Evolutionary conservation across 2,888 invertebrate species (phyloP).

Genomic region (Volucella inanis): DNA sequence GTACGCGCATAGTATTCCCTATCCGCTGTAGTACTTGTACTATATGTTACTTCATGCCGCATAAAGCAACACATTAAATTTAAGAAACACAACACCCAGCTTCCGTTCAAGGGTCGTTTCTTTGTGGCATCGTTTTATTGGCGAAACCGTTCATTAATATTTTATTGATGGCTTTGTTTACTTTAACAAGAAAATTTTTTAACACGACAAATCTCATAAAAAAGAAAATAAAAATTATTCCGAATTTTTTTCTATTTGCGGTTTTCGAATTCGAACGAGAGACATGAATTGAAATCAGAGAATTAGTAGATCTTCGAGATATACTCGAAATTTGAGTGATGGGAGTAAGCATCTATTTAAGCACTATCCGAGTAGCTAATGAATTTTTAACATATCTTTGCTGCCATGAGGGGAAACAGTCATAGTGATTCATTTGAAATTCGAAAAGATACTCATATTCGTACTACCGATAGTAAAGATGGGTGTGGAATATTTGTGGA

Average conservation of each 20-base stretch:
- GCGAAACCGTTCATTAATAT: constrained; percentile 46
- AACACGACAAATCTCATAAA: constrained; percentile 12
- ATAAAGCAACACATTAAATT: constrained; percentile 35
- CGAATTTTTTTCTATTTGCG: constrained; percentile 16
- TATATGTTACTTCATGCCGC: background rate
- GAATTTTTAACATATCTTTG: constrained; percentile 20
- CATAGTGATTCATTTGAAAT: background rate
- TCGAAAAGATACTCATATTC: background rate
- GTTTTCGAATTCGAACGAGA: constrained; percentile 28
- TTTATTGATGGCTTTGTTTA: constrained; percentile 25
- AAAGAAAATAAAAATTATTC: background rate
- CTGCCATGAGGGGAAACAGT: background rate
- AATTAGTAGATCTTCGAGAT: constrained; percentile 22
- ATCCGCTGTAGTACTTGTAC: too few relatives aligned
- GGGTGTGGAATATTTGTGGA: background rate
- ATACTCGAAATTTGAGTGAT: constrained; percentile 34
- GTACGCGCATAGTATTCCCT: constrained; percentile 11
- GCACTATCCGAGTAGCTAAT: background rate
- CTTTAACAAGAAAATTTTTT: background rate
- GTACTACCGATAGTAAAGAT: background rate
- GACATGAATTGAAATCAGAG: constrained; percentile 43
- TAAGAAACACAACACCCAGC: constrained; percentile 33
- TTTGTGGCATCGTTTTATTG: constrained; percentile 26
- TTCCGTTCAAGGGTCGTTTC: constrained; percentile 36
- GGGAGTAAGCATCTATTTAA: background rate